Evolutionary conservation across 1,140 invertebrate species (phyloP).

Genomic region (Trichoplusia ni): DNA sequence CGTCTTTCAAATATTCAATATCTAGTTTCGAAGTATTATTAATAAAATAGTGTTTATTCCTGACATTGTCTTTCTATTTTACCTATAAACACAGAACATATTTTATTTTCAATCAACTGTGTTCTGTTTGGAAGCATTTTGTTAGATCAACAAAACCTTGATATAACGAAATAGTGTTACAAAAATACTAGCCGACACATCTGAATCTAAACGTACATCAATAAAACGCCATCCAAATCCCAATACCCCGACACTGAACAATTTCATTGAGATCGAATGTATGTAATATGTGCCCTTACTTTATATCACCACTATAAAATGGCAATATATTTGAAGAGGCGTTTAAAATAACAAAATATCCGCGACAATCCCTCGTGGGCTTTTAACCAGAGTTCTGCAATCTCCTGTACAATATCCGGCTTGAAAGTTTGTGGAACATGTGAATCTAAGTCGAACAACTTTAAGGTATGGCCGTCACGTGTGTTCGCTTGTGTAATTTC

Average conservation of each 20-base stretch:
- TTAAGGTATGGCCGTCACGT: background rate
- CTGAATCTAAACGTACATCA: background rate
- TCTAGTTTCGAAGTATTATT: conserved; percentile 10
- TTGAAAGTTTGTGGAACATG: conserved; percentile 30
- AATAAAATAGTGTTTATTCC: background rate
- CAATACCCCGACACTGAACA: background rate
- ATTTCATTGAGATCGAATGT: background rate
- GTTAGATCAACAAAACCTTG: too few relatives aligned
- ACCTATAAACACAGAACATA: background rate
- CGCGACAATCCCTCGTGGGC: conserved; percentile 18
- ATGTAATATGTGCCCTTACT: conserved; percentile 2
- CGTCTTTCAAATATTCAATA: conserved; percentile 1
- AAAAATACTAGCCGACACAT: background rate
- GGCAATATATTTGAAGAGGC: conserved; percentile 22
- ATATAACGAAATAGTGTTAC: background rate
- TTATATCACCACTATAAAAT: conserved; percentile 18
- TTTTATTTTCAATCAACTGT: too few relatives aligned
- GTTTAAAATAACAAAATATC: conserved; percentile 30
- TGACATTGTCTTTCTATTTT: background rate
- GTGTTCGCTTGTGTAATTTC: too few relatives aligned
- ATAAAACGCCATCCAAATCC: conserved; percentile 1
- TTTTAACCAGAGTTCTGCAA: conserved; percentile 34
- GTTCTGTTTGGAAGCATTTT: too few relatives aligned
- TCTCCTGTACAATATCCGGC: conserved; percentile 45
- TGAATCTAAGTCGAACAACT: conserved; percentile 7